phyloP scores from a whole-genome alignment of 2,797 vertebrate genomes.

The Trematocara caparti region DNA sequence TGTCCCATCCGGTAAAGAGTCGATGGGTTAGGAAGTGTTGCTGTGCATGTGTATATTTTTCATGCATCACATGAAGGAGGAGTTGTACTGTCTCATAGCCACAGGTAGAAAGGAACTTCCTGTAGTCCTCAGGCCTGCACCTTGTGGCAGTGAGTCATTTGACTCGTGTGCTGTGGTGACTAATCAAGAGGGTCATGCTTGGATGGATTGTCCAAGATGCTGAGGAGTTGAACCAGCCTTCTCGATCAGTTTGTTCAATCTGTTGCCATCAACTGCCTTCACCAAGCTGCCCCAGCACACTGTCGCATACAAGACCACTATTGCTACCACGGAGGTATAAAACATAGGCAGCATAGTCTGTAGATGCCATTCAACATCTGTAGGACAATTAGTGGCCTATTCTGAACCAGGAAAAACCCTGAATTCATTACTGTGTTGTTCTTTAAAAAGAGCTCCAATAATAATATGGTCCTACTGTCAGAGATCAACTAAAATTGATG shows the following conservation, averaged over 20 bases:
- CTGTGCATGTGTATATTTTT: not conserved
- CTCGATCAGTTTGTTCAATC: not conserved
- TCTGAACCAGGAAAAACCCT: not conserved
- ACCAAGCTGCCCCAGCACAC: rapidly evolving
- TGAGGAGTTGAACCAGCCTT: not conserved
- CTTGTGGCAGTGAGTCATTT: not conserved
- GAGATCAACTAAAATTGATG: not conserved
- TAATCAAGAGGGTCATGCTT: not conserved
- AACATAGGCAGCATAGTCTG: not conserved
- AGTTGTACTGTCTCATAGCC: not conserved
- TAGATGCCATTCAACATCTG: not conserved
- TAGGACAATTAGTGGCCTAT: not conserved
- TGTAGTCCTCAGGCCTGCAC: not conserved
- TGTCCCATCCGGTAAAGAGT: not conserved
- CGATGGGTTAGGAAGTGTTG: not conserved
- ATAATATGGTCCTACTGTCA: not conserved
- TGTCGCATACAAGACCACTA: not conserved
- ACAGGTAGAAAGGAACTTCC: not conserved
- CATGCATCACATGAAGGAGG: not conserved
- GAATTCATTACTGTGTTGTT: not conserved
- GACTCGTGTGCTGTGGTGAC: not conserved
- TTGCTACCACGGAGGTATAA: not conserved
- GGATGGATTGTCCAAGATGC: not conserved
- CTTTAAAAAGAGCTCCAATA: not conserved
- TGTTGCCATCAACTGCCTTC: not conserved